Evolutionary conservation across 2,888 invertebrate genomes (phyloP).

Genomic region (Ypsolopha sequella): DNA sequence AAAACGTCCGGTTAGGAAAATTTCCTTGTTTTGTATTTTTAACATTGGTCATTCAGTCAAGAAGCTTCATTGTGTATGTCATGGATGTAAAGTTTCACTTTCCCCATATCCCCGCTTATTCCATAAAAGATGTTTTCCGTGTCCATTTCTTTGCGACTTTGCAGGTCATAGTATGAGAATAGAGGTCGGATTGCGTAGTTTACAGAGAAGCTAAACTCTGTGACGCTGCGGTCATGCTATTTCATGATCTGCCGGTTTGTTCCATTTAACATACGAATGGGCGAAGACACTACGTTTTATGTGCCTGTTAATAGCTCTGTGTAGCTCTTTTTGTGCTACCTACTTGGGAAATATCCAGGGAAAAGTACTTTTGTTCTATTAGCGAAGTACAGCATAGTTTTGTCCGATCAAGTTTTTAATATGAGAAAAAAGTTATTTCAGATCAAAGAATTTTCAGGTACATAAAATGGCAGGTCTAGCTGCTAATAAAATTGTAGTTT

Average conservation of each 20-base stretch:
- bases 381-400: no score
- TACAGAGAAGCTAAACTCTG: constrained; percentile 5
- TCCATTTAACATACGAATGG: constrained; percentile 22
- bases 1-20: no score
- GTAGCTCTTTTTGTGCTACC: neutral
- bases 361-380: no score
- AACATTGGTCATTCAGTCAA: no score
- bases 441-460: neutral
- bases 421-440: no score
- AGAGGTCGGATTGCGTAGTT: constrained; percentile 1
- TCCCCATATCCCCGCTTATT: no score
- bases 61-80: no score
- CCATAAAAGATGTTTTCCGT: neutral
- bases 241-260: constrained; percentile 61
- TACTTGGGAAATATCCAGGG: no score
- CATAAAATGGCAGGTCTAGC: neutral
- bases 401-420: no score
- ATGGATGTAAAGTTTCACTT: no score
- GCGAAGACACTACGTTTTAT: neutral
- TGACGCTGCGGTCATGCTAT: constrained; percentile 10
- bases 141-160: constrained; percentile 45
- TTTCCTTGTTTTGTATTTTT: no score
- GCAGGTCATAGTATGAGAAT: constrained; percentile 28
- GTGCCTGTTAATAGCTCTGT: neutral
- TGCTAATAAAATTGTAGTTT: neutral